Evolutionary conservation across 2,888 invertebrate genomes (phyloP), one percentile per base, ranked within the genome.

Genomic region (Agrotis ipsilon): DNA sequence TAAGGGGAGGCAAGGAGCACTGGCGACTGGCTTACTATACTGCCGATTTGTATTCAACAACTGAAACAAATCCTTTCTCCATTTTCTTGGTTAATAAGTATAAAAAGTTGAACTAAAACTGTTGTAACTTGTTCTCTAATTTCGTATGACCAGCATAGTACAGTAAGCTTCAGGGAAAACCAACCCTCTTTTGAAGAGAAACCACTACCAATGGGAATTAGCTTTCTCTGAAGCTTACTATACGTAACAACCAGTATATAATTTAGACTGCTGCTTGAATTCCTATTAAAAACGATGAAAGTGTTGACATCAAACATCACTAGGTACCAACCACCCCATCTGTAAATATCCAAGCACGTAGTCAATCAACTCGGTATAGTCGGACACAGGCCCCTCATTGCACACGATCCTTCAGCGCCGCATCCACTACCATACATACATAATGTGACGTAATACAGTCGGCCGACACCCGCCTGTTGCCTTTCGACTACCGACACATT

Each of bases 401-500:
- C 64, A 45, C 49, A 61, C 52, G 55, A 69, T 55, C 74, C 32
- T 57, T 39, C 27, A 46, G 45, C 51, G 24, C n/a, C 57, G 27
- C 59, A 39, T 63, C 48, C 76, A 51, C n/a, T 58, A 39, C 52
- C 57, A 73, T 68, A 78, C 68, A 73, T 69, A 81, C 57, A 60
- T 84, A 79, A 75, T 71, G 68, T 72, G 84, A 69, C 69, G 71
- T 75, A 79, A 84, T 84, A 79, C 78, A 82, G 64, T 70, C 67
- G 59, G 67, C 51, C 65, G 67, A 72, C 78, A 78, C 69, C 75
- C 72, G 84, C 83, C 83, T 85, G 83, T 84, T 85, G 85, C 85
- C 81, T 74, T 66, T 52, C 19, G 24, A 39, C 58, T 67, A 65
- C 73, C 59, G 66, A 79, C 77, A 76, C 76, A 84, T 76, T 82